phyloP scores from a whole-genome alignment of 2,113 vertebrate species.

The Bufo bufo region DNA sequence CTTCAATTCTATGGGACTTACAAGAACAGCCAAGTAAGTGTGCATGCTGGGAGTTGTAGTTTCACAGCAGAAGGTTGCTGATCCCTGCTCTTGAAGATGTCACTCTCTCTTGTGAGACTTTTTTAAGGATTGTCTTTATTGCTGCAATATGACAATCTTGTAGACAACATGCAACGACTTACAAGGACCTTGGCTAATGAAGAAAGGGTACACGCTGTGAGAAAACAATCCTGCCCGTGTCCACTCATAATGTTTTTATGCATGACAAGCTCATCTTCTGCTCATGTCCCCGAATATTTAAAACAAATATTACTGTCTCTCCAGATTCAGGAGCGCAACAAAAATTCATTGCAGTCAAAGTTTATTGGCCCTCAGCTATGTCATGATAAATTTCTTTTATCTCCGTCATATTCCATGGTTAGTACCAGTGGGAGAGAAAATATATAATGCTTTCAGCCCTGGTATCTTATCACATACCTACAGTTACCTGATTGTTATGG shows the following conservation, averaged over 20 bases:
- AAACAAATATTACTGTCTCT: constrained; percentile 34
- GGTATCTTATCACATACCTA: constrained; percentile 51
- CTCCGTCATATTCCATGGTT: constrained; percentile 49
- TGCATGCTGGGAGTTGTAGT: too few species aligned
- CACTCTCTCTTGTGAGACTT: not conserved
- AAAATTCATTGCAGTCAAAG: constrained; percentile 51
- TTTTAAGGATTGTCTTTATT: not conserved
- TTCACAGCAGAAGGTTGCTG: too few species aligned
- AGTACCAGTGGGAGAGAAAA: constrained; percentile 30
- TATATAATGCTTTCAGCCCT: constrained; percentile 44
- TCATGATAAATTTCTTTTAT: constrained; percentile 51
- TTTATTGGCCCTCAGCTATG: constrained; percentile 46
- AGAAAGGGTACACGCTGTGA: constrained; percentile 40
- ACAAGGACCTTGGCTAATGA: constrained; percentile 42
- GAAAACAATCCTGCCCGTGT: constrained; percentile 20
- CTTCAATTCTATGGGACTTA: too few species aligned
- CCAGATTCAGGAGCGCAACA: constrained; percentile 16
- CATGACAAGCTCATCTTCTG: constrained; percentile 42
- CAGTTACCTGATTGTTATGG: constrained; percentile 49
- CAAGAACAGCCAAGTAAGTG: too few species aligned
- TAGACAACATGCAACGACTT: not conserved
- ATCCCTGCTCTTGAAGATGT: not conserved
- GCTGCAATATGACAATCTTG: not conserved
- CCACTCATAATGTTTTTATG: constrained; percentile 49
- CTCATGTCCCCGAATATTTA: constrained; percentile 40